Percentiles rank a stretch among this genome's conserved stretches.
phyloP scores from a whole-genome alignment of 23 tunicate genomes.

The Ciona savignyi region DNA sequence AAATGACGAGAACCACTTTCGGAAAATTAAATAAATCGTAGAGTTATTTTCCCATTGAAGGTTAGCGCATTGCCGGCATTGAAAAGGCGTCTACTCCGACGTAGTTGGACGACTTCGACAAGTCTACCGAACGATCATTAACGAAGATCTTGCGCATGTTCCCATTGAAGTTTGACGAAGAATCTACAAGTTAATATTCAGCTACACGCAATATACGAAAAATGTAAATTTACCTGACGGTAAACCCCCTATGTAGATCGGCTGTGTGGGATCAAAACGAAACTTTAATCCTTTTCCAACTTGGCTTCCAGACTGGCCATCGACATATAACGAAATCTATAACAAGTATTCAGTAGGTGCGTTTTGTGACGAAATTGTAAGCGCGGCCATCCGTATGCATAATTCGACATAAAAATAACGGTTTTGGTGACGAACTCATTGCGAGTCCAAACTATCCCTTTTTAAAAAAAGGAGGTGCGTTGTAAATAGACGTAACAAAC shows the following conservation, averaged over 20 bases:
- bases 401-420: too few relatives aligned
- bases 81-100: neutral
- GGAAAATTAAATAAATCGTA: too few relatives aligned
- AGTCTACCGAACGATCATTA: neutral
- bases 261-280: neutral
- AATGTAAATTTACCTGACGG: neutral
- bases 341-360: neutral
- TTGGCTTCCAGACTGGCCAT: neutral
- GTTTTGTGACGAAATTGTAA: too few relatives aligned
- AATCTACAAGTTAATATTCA: too few relatives aligned
- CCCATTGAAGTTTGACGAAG: neutral
- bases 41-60: neutral
- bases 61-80: neutral
- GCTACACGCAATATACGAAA: too few relatives aligned
- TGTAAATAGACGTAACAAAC: too few relatives aligned
- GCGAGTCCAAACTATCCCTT: too few relatives aligned
- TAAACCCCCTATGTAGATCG: constrained; percentile 4
- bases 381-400: too few relatives aligned
- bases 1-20: too few relatives aligned
- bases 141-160: neutral
- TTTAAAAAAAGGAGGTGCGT: too few relatives aligned
- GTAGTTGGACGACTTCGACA: neutral
- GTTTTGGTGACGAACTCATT: too few relatives aligned
- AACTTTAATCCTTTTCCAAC: neutral
- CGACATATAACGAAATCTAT: constrained; percentile 5